Evolutionary conservation across 1,140 invertebrate species (phyloP).

Genomic region (Zophobas atratus): DNA sequence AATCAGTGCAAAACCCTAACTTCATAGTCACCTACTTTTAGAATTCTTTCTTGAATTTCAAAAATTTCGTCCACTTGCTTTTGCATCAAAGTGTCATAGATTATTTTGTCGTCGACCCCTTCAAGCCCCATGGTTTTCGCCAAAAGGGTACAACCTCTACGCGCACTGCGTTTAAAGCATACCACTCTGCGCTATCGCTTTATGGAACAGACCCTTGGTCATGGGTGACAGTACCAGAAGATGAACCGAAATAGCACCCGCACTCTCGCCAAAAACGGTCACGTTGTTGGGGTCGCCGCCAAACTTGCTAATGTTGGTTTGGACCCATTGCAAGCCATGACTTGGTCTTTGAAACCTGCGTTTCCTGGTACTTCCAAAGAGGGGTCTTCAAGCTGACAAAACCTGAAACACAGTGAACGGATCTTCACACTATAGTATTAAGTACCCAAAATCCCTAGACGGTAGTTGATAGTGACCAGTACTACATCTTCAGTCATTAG

Average conservation of each 20-base stretch:
- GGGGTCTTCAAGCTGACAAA: slow-evolving; percentile 63
- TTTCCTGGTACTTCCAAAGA: slow-evolving; percentile 71
- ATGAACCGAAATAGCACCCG: slow-evolving; percentile 67
- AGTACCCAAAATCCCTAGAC: slow-evolving; percentile 72
- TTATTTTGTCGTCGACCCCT: neutral
- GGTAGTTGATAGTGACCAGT: slow-evolving; percentile 80
- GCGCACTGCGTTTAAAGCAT: slow-evolving; percentile 34
- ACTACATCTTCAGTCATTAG: slow-evolving; percentile 76
- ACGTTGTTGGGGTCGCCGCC: slow-evolving; percentile 65
- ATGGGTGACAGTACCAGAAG: neutral
- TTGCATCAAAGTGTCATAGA: neutral
- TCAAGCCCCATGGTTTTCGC: neutral
- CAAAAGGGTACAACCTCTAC: neutral
- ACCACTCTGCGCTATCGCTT: no score
- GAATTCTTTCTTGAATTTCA: neutral
- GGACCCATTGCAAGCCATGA: slow-evolving; percentile 54
- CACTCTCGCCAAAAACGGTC: slow-evolving; percentile 68
- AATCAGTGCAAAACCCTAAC: no score
- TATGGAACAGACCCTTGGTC: no score
- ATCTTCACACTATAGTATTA: neutral
- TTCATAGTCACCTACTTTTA: neutral
- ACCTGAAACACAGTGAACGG: slow-evolving; percentile 66
- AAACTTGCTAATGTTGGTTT: slow-evolving; percentile 72
- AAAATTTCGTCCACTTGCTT: neutral
- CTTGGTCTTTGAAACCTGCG: slow-evolving; percentile 66